A percentile compares a stretch with the other conserved stretches of the same genome.
Conservation (phyloP, 2,888 invertebrate genomes). For the Hymenopus coronatus region DNA sequence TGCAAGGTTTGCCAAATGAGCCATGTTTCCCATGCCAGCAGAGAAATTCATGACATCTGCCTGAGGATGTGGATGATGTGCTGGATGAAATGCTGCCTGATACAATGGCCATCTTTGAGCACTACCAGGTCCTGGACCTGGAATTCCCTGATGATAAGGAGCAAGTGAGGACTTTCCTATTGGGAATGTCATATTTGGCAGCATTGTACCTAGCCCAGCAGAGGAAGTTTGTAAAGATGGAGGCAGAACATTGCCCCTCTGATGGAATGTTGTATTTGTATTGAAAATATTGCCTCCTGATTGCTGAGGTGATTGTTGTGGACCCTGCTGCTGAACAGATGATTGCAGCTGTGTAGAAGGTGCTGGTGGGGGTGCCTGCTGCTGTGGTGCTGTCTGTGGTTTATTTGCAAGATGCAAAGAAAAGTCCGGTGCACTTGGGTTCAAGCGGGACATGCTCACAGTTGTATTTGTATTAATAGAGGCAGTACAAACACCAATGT, state of each 20-base stretch:
- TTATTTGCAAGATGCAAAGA: slow-evolving; percentile 51
- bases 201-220: slow-evolving; percentile 20
- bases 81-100: slow-evolving; percentile 26
- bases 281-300: slow-evolving; percentile 14
- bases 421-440: slow-evolving; percentile 79
- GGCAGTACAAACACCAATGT: slow-evolving; percentile 4
- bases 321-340: slow-evolving; percentile 37
- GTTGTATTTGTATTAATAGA: slow-evolving; percentile 42
- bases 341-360: background rate
- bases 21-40: slow-evolving; percentile 17
- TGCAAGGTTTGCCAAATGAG: slow-evolving; percentile 27
- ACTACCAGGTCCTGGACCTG: slow-evolving; percentile 24
- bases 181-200: slow-evolving; percentile 29
- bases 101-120: slow-evolving; percentile 34
- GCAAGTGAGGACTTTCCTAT: slow-evolving; percentile 26
- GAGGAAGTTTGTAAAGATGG: slow-evolving; percentile 26
- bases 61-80: slow-evolving; percentile 25
- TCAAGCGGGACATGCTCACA: slow-evolving; percentile 64
- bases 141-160: slow-evolving; percentile 19
- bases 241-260: slow-evolving; percentile 25
- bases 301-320: background rate
- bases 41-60: slow-evolving; percentile 29
- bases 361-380: background rate
- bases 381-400: slow-evolving; percentile 40
- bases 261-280: slow-evolving; percentile 26